phyloP scores from a whole-genome alignment of 2,113 vertebrate genomes.

The Neoarius graeffei region DNA sequence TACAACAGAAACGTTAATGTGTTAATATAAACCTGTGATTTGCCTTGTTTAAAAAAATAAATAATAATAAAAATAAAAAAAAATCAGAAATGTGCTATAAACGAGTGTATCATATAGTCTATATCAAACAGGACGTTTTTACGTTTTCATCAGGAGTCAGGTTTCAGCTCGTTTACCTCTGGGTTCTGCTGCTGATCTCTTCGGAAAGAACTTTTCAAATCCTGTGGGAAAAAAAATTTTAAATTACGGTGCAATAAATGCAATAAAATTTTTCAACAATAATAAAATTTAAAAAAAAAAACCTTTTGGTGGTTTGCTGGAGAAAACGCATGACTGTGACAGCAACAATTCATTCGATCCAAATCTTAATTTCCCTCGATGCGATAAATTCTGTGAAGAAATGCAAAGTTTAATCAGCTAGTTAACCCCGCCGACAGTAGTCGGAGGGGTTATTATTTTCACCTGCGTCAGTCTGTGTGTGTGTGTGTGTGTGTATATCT shows the following conservation, averaged over 20 bases:
- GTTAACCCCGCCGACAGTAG: no score
- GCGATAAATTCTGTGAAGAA: slow-evolving; percentile 50
- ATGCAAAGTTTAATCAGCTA: not conserved
- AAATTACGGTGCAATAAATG: not conserved
- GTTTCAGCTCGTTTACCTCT: slow-evolving; percentile 39
- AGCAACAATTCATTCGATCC: slow-evolving; percentile 48
- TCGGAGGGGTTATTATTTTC: no score
- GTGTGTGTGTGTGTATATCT: no score
- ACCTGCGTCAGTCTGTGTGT: no score
- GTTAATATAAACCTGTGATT: not conserved
- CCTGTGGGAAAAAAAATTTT: slow-evolving; percentile 53
- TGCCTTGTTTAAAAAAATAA: not conserved
- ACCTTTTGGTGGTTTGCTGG: slow-evolving; percentile 74
- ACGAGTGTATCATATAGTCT: not conserved
- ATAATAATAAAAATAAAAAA: no score
- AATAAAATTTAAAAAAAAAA: slow-evolving; percentile 3
- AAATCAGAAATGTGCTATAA: not conserved
- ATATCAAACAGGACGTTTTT: not conserved
- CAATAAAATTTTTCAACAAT: no score
- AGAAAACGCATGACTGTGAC: slow-evolving; percentile 56
- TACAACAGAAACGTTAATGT: not conserved
- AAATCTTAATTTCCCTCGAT: slow-evolving; percentile 44
- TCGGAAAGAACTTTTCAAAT: slow-evolving; percentile 75
- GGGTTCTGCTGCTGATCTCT: slow-evolving; percentile 56
- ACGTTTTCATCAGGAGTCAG: not conserved